These are phyloP conservation scores for Diloba caeruleocephala DNA, from an alignment of 2,888 invertebrate species.

Conservation along the genomic window DNA sequence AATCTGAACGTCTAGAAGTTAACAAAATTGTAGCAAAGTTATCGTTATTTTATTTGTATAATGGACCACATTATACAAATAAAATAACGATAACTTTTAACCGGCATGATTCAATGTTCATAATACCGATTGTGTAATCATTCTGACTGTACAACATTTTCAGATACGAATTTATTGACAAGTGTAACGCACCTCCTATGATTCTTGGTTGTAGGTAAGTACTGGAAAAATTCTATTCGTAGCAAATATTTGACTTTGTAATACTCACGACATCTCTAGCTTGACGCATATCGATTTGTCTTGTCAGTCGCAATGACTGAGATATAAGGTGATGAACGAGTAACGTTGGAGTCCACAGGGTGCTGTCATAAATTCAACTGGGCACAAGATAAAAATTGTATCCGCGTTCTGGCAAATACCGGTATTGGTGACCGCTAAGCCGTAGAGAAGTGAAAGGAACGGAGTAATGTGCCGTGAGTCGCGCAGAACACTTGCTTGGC, in stretches of 20 bases:
- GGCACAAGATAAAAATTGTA: conserved; percentile 71
- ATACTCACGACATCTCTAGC: conserved; percentile 85
- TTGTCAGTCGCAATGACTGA: conserved; percentile 84
- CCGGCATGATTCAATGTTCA: conserved; percentile 16
- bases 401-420: conserved; percentile 80
- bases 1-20: too few species aligned
- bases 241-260: conserved; percentile 72
- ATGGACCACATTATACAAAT: too few species aligned
- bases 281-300: conserved; percentile 88
- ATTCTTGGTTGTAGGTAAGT: conserved; percentile 1
- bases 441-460: conserved; percentile 81
- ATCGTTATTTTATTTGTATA: too few species aligned
- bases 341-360: conserved; percentile 86
- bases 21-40: too few species aligned
- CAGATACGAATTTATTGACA: conserved; percentile 7
- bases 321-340: conserved; percentile 87
- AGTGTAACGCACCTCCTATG: conserved; percentile 8
- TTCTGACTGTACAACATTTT: conserved; percentile 1
- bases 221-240: conserved; percentile 58
- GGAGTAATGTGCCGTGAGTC: conserved; percentile 67
- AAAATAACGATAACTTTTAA: too few species aligned
- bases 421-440: conserved; percentile 66
- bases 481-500: conserved; percentile 73
- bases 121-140: conserved; percentile 4
- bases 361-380: conserved; percentile 82